Conservation (phyloP, 1,140 invertebrate genomes). For the Penaeus vannamei region DNA sequence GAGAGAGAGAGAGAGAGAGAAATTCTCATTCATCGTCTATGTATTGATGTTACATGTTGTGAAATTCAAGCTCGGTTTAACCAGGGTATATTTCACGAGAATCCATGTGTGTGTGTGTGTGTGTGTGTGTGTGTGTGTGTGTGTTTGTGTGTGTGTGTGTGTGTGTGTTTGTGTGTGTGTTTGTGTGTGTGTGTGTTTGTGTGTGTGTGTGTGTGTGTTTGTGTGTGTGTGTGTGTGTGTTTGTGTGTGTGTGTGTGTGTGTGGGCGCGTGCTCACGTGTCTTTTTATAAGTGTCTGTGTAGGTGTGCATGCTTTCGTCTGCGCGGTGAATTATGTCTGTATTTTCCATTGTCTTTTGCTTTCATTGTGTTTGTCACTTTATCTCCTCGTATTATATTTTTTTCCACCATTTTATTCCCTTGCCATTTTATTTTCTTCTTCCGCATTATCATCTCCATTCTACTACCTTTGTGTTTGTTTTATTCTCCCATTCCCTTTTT, state of each 20-base stretch:
- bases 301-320: too few relatives aligned
- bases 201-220: background rate
- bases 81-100: too few relatives aligned
- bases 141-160: background rate
- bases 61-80: too few relatives aligned
- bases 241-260: background rate
- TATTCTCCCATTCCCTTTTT: background rate
- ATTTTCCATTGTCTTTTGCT: too few relatives aligned
- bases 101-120: background rate
- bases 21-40: too few relatives aligned
- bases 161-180: constrained; percentile 4
- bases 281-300: background rate
- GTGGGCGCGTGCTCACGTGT: background rate
- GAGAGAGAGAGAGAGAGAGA: too few relatives aligned
- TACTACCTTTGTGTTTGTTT: background rate
- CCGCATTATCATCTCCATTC: background rate
- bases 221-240: background rate
- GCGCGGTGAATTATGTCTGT: too few relatives aligned
- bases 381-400: too few relatives aligned
- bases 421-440: too few relatives aligned
- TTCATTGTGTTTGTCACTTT: too few relatives aligned
- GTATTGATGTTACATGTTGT: too few relatives aligned
- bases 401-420: too few relatives aligned
- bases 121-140: background rate
- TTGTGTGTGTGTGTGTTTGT: background rate